phyloP scores from a whole-genome alignment of 1,140 invertebrate genomes.

The Ctenoplectra terminalis region DNA sequence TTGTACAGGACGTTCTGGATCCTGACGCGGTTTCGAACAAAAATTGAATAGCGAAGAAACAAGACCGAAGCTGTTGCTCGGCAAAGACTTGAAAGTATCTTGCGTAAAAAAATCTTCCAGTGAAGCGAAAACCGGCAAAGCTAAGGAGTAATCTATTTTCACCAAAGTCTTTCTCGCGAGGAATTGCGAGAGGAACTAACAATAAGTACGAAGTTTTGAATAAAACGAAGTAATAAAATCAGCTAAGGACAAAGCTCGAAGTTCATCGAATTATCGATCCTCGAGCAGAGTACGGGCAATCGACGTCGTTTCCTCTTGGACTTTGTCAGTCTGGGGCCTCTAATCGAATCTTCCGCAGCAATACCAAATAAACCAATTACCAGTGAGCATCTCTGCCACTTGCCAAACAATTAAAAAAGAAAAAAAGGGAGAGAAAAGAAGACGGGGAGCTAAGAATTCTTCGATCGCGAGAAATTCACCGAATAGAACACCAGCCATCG shows the following conservation, averaged over 20 bases:
- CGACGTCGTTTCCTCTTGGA: background rate
- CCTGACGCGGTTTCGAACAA: too few relatives aligned
- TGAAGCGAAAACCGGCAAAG: background rate
- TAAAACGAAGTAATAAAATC: too few relatives aligned
- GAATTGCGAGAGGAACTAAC: too few relatives aligned
- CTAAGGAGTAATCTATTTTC: background rate
- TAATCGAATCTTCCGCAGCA: background rate
- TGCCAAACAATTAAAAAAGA: too few relatives aligned
- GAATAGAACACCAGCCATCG: background rate
- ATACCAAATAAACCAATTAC: background rate
- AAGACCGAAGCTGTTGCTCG: too few relatives aligned
- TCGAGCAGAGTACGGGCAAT: background rate
- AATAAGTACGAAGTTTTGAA: background rate
- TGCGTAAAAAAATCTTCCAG: too few relatives aligned
- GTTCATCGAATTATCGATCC: slow-evolving; percentile 12
- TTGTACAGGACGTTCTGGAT: too few relatives aligned
- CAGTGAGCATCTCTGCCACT: background rate
- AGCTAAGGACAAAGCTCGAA: background rate
- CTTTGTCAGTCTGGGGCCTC: background rate
- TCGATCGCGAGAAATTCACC: background rate
- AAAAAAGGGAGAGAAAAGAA: background rate
- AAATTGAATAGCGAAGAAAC: too few relatives aligned
- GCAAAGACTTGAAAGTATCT: too few relatives aligned
- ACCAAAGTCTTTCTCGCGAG: background rate
- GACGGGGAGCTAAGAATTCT: background rate